Evolutionary conservation across 2,888 invertebrate genomes (phyloP).

Genomic region (Pyrgus malvae): DNA sequence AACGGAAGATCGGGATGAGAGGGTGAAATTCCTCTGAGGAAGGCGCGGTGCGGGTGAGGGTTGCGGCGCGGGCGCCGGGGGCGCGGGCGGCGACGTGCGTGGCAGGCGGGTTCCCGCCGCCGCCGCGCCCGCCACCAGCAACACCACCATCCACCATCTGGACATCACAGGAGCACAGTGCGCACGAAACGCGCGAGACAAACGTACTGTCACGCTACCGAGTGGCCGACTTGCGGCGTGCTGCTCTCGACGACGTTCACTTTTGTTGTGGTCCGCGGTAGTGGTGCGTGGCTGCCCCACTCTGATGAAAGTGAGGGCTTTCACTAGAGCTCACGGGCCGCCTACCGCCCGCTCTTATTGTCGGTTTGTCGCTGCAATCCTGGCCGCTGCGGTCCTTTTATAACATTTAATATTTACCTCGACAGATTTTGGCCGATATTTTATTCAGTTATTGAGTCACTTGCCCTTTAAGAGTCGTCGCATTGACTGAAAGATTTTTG

Average conservation of each 20-base stretch:
- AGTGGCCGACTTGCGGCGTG: slow-evolving; percentile 54
- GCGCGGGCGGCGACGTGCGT: slow-evolving; percentile 64
- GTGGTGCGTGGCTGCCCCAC: slow-evolving; percentile 60
- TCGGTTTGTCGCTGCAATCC: slow-evolving; percentile 24
- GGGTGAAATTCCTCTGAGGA: slow-evolving; percentile 71
- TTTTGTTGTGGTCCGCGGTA: slow-evolving; percentile 57
- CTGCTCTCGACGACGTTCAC: slow-evolving; percentile 67
- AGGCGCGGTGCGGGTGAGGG: slow-evolving; percentile 79
- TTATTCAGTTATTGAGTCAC: too few relatives aligned
- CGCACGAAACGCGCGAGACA: slow-evolving; percentile 61
- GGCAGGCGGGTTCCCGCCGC: slow-evolving; percentile 71
- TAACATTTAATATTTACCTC: slow-evolving; percentile 8
- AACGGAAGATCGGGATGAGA: slow-evolving; percentile 66
- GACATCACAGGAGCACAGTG: slow-evolving; percentile 59
- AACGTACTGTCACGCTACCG: slow-evolving; percentile 59
- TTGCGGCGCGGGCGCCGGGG: slow-evolving; percentile 81
- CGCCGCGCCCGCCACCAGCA: slow-evolving; percentile 56
- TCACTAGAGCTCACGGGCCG: slow-evolving; percentile 55
- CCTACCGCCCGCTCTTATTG: slow-evolving; percentile 31
- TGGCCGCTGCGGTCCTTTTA: slow-evolving; percentile 31
- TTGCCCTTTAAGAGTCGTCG: too few relatives aligned
- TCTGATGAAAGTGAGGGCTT: slow-evolving; percentile 75
- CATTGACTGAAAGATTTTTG: too few relatives aligned
- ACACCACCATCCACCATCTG: slow-evolving; percentile 69
- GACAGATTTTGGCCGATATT: too few relatives aligned